Conservation (phyloP, 2,888 invertebrate species). For the Phania funesta region DNA sequence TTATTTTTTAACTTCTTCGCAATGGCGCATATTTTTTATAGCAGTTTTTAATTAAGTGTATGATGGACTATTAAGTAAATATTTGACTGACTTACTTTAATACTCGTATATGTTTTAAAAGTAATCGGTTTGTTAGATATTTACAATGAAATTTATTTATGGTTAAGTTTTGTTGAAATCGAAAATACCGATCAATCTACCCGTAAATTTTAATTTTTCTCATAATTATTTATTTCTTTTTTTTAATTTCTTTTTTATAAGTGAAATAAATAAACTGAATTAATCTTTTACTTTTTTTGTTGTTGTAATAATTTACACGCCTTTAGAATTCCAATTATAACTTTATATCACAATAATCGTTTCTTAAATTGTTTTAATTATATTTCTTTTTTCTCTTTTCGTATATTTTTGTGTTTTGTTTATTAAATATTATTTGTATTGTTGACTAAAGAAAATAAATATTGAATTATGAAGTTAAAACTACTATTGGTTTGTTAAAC, state of each 20-base stretch:
- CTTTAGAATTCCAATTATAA: slow-evolving; percentile 64
- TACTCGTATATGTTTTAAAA: too few species aligned
- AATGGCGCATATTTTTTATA: too few species aligned
- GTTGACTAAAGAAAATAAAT: too few species aligned
- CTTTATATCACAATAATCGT: slow-evolving; percentile 69
- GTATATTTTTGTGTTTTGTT: background rate
- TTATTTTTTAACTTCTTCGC: too few species aligned
- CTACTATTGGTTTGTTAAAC: background rate
- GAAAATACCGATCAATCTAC: slow-evolving; percentile 51
- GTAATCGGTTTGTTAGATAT: too few species aligned
- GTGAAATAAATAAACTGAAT: background rate
- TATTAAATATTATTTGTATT: background rate
- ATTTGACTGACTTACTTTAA: too few species aligned
- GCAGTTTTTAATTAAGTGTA: too few species aligned
- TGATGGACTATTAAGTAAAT: too few species aligned
- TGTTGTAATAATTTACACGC: slow-evolving; percentile 47
- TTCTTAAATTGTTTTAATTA: slow-evolving; percentile 55
- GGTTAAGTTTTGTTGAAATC: slow-evolving; percentile 9
- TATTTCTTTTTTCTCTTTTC: background rate
- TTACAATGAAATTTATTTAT: background rate
- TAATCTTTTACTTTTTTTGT: slow-evolving; percentile 1
- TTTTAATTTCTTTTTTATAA: slow-evolving; percentile 20
- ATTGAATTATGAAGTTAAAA: background rate
- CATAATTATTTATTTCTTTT: slow-evolving; percentile 29
- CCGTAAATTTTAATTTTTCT: slow-evolving; percentile 46